These are phyloP conservation scores for Heterotilapia buettikoferi DNA, from an alignment of 2,113 vertebrate species.

Conservation along the genomic window DNA sequence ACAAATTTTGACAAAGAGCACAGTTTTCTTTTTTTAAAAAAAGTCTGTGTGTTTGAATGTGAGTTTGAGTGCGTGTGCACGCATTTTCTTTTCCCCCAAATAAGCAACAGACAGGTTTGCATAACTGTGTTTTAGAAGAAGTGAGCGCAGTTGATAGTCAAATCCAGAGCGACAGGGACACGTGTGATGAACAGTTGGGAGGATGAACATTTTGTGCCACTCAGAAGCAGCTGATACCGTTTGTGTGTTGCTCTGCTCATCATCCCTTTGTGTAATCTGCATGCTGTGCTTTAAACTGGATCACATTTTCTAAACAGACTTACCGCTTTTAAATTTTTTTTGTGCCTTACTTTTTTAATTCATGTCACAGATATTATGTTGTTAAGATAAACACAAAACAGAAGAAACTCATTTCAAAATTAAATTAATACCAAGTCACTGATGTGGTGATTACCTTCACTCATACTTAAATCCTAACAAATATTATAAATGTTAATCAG, in stretches of 20 bases:
- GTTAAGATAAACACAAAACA: background rate
- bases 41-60: background rate
- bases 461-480: background rate
- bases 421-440: background rate
- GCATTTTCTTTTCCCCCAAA: background rate
- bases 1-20: background rate
- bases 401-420: background rate
- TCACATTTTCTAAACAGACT: background rate
- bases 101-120: background rate
- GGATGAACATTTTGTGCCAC: constrained; percentile 2
- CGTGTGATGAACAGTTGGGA: constrained; percentile 14
- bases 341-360: background rate
- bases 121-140: background rate
- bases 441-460: background rate
- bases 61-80: background rate
- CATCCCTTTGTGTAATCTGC: background rate
- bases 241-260: background rate
- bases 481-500: background rate
- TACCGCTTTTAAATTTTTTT: background rate
- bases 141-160: background rate
- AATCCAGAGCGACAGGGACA: constrained; percentile 7
- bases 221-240: background rate
- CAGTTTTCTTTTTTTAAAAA: background rate
- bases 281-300: background rate
- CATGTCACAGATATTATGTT: background rate